These are phyloP conservation scores for Balaeniceps rex DNA, from an alignment of 2,113 vertebrate species.

Conservation along the genomic window DNA sequence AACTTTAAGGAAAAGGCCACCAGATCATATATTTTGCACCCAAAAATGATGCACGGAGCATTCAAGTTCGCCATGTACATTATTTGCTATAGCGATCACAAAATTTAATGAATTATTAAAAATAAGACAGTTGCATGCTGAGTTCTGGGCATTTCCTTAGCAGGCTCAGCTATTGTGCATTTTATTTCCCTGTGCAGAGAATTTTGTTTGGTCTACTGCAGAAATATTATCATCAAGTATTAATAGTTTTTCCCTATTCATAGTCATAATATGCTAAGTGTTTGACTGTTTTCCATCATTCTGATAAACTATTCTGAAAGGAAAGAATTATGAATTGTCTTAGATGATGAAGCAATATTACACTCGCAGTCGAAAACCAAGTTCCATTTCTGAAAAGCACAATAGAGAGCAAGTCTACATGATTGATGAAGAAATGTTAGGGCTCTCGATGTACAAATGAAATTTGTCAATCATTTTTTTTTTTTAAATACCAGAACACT, in stretches of 20 bases:
- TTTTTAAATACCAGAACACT: neutral
- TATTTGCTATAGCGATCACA: neutral
- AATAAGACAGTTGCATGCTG: neutral
- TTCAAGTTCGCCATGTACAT: neutral
- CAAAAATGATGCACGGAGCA: neutral
- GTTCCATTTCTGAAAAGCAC: neutral
- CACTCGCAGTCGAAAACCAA: neutral
- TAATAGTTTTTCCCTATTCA: neutral
- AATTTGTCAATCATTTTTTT: neutral
- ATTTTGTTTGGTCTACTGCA: neutral
- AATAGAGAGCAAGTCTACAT: neutral
- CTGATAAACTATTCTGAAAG: neutral
- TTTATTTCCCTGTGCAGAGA: neutral
- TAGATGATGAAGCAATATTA: neutral
- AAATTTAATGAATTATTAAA: neutral
- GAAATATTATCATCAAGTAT: slow-evolving; percentile 26
- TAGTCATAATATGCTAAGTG: neutral
- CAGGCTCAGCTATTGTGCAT: neutral
- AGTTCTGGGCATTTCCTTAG: neutral
- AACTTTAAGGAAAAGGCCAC: neutral
- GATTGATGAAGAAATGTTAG: neutral
- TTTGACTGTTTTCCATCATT: slow-evolving; percentile 20
- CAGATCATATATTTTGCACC: neutral
- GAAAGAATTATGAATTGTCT: neutral
- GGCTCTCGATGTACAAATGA: neutral